Conservation (phyloP, 1,140 invertebrate species). For the Megalopta genalis region DNA sequence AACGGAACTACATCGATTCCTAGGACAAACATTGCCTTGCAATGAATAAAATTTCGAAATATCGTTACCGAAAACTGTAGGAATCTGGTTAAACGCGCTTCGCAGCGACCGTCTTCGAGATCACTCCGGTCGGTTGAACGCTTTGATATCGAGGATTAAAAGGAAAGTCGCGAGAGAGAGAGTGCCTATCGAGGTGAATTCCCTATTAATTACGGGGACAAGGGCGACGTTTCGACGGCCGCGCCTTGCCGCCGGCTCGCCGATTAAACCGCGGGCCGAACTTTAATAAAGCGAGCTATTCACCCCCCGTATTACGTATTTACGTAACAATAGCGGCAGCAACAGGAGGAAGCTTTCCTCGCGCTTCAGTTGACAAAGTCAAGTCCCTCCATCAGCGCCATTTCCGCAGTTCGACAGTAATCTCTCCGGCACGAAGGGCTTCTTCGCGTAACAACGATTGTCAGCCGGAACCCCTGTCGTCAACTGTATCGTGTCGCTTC, state of each 20-base stretch:
- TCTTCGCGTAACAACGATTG: constrained; percentile 28
- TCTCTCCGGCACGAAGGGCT: constrained; percentile 13
- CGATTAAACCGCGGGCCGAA: constrained; percentile 30
- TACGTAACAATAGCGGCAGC: constrained; percentile 40
- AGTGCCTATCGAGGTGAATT: background rate
- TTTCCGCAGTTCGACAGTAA: constrained; percentile 29
- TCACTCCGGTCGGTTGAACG: too few species aligned
- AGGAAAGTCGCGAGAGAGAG: background rate
- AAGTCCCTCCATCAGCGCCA: constrained; percentile 35
- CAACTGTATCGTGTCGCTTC: constrained; percentile 5
- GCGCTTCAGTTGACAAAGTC: constrained; percentile 43
- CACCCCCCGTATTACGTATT: constrained; percentile 34
- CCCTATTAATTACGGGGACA: background rate
- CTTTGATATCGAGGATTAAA: background rate
- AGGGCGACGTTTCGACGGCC: background rate
- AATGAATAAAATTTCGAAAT: too few species aligned
- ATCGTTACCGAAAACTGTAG: too few species aligned
- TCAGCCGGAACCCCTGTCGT: constrained; percentile 24
- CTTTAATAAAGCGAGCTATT: constrained; percentile 41
- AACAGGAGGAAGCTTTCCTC: constrained; percentile 45
- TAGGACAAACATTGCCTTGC: too few species aligned
- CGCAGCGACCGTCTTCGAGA: too few species aligned
- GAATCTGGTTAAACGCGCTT: too few species aligned
- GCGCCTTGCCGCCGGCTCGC: background rate
- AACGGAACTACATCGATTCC: too few species aligned